Percentiles rank a stretch among this genome's conserved stretches.
Conservation (phyloP, 2,113 vertebrate genomes). For the Coturnix japonica region DNA sequence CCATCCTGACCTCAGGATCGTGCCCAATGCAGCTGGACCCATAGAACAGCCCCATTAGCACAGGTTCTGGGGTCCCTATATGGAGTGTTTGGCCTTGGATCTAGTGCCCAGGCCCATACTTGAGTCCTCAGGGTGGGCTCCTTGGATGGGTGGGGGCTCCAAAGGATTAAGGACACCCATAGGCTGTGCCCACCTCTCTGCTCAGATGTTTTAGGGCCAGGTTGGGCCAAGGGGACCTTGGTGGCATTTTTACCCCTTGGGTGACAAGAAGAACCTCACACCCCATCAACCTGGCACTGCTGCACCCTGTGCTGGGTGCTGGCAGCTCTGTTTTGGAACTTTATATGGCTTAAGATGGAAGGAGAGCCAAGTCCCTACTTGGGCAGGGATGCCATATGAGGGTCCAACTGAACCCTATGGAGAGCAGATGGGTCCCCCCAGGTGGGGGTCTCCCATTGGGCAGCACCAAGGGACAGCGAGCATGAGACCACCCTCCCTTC, state of each 20-base stretch:
- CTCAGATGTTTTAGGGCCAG: neutral
- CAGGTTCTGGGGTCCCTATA: neutral
- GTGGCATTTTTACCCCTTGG: neutral
- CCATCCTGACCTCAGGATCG: neutral
- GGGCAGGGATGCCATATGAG: rapidly evolving
- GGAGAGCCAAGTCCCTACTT: neutral
- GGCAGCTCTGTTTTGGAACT: neutral
- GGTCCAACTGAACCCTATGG: rapidly evolving
- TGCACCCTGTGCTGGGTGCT: rapidly evolving
- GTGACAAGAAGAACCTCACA: neutral
- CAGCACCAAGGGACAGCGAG: neutral
- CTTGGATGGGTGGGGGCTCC: neutral
- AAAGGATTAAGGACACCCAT: neutral
- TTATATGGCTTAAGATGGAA: neutral
- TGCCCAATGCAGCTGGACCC: neutral
- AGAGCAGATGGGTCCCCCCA: rapidly evolving
- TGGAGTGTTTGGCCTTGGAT: rapidly evolving
- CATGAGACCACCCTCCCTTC: neutral
- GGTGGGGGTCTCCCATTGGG: rapidly evolving
- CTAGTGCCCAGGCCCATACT: rapidly evolving
- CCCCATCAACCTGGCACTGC: neutral
- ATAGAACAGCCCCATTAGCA: rapidly evolving
- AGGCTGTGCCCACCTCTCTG: rapidly evolving
- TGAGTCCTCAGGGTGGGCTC: rapidly evolving
- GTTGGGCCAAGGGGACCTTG: neutral